A percentile compares a stretch with the other conserved stretches of the same genome.
Conservation (phyloP, 2,888 invertebrate species). For the Epinotia nisella region DNA sequence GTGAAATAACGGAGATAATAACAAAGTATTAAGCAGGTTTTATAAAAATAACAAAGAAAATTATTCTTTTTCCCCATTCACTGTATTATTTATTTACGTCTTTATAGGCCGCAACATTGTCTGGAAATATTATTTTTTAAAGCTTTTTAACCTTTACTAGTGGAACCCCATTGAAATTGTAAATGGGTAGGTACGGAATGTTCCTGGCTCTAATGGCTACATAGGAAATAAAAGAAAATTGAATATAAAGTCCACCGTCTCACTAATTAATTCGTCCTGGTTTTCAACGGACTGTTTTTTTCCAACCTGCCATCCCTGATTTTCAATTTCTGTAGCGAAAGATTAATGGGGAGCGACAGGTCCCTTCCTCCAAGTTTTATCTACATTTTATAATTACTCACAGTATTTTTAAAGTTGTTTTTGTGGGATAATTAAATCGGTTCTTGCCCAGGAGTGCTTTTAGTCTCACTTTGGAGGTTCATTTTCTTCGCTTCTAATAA, state of each 20-base stretch:
- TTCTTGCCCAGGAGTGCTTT: slow-evolving; percentile 46
- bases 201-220: slow-evolving; percentile 20
- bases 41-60: too few species aligned
- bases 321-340: slow-evolving; percentile 71
- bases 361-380: slow-evolving; percentile 56
- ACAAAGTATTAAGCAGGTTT: too few species aligned
- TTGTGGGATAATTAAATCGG: slow-evolving; percentile 51
- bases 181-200: slow-evolving; percentile 1
- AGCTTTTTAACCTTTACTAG: neutral
- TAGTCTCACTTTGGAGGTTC: slow-evolving; percentile 12
- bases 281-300: slow-evolving; percentile 62
- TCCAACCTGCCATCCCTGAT: slow-evolving; percentile 66
- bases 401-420: slow-evolving; percentile 56
- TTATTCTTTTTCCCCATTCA: too few species aligned
- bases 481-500: slow-evolving; percentile 20
- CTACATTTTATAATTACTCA: slow-evolving; percentile 62
- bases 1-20: too few species aligned
- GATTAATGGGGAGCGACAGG: slow-evolving; percentile 69
- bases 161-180: neutral
- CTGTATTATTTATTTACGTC: neutral
- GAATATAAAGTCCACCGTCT: slow-evolving; percentile 58
- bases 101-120: neutral
- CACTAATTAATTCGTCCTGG: slow-evolving; percentile 70
- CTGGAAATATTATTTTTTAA: neutral
- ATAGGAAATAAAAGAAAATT: slow-evolving; percentile 51